Percentiles rank a stretch among this genome's conserved stretches.
Evolutionary conservation across 2,113 vertebrate genomes (phyloP).

Genomic region (Microtus richardsoni): DNA sequence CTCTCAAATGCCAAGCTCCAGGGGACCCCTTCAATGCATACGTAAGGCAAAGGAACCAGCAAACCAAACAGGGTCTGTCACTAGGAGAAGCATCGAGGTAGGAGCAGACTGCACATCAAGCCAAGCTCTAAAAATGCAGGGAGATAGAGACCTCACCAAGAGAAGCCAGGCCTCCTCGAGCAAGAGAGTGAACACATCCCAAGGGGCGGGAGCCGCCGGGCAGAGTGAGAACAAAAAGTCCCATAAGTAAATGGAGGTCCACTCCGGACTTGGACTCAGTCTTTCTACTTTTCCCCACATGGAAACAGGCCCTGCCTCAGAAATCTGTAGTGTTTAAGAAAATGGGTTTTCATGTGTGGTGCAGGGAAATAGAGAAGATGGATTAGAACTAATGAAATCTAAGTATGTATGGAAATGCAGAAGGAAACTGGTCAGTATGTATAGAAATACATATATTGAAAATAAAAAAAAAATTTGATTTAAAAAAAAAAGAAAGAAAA

Average conservation of each 20-base stretch:
- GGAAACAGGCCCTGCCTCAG: background rate
- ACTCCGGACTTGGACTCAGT: conserved; percentile 29
- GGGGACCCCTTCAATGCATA: background rate
- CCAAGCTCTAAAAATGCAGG: background rate
- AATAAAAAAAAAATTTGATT: too few species aligned
- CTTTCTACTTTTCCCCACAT: background rate
- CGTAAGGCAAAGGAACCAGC: background rate
- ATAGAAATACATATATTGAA: too few species aligned
- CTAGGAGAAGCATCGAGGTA: background rate
- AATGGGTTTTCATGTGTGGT: too few species aligned
- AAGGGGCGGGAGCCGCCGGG: background rate
- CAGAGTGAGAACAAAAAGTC: background rate
- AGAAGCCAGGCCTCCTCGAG: background rate
- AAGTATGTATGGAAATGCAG: too few species aligned
- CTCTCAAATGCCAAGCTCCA: background rate
- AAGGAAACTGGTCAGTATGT: too few species aligned
- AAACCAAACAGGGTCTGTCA: background rate
- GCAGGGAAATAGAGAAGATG: too few species aligned
- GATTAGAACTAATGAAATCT: too few species aligned
- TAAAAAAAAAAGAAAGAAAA: too few species aligned
- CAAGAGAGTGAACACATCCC: background rate
- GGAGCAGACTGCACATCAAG: background rate
- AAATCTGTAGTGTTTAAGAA: background rate
- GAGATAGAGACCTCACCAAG: background rate
- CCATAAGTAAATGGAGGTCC: background rate